Conservation (phyloP, 1,140 invertebrate species). For the Ectropis grisescens region DNA sequence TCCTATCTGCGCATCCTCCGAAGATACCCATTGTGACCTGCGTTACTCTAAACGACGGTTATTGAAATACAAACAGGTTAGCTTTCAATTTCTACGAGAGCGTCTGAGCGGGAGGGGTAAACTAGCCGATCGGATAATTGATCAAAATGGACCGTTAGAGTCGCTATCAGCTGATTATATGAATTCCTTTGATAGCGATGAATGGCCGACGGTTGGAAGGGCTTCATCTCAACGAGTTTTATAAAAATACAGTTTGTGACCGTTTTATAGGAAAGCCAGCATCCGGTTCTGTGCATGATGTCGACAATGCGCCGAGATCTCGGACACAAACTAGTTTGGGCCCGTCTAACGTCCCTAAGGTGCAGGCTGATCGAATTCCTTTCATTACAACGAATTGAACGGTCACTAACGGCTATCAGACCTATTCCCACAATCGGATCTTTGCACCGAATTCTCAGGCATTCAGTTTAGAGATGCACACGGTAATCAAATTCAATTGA, state of each 20-base stretch:
- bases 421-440: conserved; percentile 3
- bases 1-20: conserved; percentile 55
- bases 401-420: conserved; percentile 23
- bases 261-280: conserved; percentile 60
- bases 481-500: background rate
- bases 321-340: conserved; percentile 57
- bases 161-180: conserved; percentile 54
- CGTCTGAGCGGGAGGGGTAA: conserved; percentile 20
- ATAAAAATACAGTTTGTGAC: conserved; percentile 53
- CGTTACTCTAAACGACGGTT: conserved; percentile 20
- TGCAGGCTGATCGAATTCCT: conserved; percentile 57
- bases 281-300: conserved; percentile 63
- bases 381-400: conserved; percentile 55
- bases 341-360: conserved; percentile 7
- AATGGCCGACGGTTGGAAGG: conserved; percentile 42
- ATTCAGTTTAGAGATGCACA: background rate
- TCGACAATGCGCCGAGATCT: conserved; percentile 47
- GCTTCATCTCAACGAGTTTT: conserved; percentile 45
- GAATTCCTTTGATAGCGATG: conserved; percentile 52
- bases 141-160: conserved; percentile 48
- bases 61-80: conserved; percentile 51
- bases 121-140: conserved; percentile 38
- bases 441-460: background rate
- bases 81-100: conserved; percentile 57
- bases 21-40: conserved; percentile 23